A percentile compares a stretch with the other conserved stretches of the same genome.
Conservation (phyloP, 2,797 vertebrate genomes). For the Neopelma chrysocephalum region DNA sequence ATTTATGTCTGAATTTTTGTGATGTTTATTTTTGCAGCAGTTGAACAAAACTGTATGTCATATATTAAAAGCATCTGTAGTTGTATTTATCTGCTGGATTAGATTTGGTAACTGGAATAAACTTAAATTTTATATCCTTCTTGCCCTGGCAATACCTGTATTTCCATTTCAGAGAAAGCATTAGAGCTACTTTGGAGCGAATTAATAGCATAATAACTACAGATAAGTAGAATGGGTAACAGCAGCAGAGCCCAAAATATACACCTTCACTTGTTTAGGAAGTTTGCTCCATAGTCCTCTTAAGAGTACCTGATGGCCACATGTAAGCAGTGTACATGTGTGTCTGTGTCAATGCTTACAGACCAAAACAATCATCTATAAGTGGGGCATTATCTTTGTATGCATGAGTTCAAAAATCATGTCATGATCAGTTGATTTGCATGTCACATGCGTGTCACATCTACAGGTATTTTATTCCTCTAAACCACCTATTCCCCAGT, state of each 20-base stretch:
- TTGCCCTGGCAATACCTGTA: background rate
- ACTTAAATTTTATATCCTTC: background rate
- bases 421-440: accelerated
- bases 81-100: background rate
- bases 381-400: background rate
- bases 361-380: background rate
- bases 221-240: background rate
- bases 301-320: background rate
- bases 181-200: background rate
- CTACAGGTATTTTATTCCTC: background rate
- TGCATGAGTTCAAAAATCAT: background rate
- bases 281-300: background rate
- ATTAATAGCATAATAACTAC: background rate
- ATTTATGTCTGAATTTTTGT: background rate
- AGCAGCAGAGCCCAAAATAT: background rate
- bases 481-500: background rate
- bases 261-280: background rate
- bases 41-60: background rate
- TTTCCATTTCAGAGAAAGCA: background rate
- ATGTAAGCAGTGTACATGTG: accelerated
- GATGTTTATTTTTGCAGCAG: background rate
- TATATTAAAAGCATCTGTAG: background rate
- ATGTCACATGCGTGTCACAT: background rate
- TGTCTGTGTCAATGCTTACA: background rate
- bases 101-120: background rate